These are phyloP conservation scores for Aptenodytes patagonicus DNA, from an alignment of 2,113 vertebrate genomes.

Conservation along the genomic window DNA sequence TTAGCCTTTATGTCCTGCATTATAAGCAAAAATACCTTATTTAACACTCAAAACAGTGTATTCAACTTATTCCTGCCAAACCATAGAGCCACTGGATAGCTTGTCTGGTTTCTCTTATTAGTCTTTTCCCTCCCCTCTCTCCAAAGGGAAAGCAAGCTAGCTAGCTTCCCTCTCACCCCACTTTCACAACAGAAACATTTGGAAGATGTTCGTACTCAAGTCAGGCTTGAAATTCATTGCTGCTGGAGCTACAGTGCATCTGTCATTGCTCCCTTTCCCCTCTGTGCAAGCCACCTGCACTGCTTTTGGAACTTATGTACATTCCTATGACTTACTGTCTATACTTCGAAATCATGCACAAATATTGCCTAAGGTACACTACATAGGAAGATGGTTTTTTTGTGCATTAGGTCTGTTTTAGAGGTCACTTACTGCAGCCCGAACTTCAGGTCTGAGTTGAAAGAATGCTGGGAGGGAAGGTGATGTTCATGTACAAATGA, in stretches of 20 bases:
- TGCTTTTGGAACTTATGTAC: neutral
- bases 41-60: neutral
- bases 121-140: neutral
- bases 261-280: neutral
- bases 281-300: neutral
- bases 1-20: neutral
- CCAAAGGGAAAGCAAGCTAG: neutral
- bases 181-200: neutral
- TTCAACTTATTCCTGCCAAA: neutral
- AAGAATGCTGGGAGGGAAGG: neutral
- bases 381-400: fast-evolving
- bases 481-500: neutral
- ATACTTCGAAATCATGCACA: neutral
- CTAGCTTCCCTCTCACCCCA: neutral
- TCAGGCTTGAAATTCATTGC: neutral
- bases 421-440: neutral
- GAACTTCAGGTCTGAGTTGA: neutral
- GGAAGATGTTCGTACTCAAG: neutral
- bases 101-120: neutral
- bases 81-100: neutral
- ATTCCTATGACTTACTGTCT: neutral
- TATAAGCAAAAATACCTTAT: neutral
- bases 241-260: neutral
- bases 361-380: neutral
- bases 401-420: neutral